Evolutionary conservation across 2,797 vertebrate genomes (phyloP).

Genomic region (Gymnoscopelus braueri): DNA sequence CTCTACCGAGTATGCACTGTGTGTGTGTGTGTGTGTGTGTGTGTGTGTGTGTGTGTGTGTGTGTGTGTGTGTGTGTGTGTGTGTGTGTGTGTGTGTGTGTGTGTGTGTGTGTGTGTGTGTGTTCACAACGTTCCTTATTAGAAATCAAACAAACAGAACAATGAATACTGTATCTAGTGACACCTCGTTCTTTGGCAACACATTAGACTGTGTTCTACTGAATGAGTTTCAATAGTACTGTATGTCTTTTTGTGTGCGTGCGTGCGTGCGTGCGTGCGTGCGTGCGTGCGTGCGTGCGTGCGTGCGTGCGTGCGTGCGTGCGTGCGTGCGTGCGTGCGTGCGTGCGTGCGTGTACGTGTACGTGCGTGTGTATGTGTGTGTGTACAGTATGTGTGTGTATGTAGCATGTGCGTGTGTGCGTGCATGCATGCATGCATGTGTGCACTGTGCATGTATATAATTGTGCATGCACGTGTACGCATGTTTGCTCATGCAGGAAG

Average conservation of each 20-base stretch:
- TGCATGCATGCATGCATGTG: background rate
- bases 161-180: constrained; percentile 22
- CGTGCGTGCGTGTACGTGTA: background rate
- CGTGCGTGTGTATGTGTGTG: background rate
- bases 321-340: too few relatives aligned
- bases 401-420: background rate
- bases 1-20: constrained; percentile 14
- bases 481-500: constrained; percentile 41
- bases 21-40: constrained; percentile 1
- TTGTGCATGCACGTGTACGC: constrained; percentile 3
- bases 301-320: too few relatives aligned
- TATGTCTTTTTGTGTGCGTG: background rate
- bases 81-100: constrained; percentile 2
- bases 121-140: constrained; percentile 11
- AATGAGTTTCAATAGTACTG: background rate
- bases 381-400: background rate
- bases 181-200: constrained; percentile 17
- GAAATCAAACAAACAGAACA: constrained; percentile 1
- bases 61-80: background rate
- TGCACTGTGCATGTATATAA: background rate
- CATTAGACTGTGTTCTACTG: constrained; percentile 9
- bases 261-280: background rate
- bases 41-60: constrained; percentile 4
- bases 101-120: background rate
- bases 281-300: background rate